phyloP scores from a whole-genome alignment of 2,888 invertebrate genomes.

The Volucella inflata region DNA sequence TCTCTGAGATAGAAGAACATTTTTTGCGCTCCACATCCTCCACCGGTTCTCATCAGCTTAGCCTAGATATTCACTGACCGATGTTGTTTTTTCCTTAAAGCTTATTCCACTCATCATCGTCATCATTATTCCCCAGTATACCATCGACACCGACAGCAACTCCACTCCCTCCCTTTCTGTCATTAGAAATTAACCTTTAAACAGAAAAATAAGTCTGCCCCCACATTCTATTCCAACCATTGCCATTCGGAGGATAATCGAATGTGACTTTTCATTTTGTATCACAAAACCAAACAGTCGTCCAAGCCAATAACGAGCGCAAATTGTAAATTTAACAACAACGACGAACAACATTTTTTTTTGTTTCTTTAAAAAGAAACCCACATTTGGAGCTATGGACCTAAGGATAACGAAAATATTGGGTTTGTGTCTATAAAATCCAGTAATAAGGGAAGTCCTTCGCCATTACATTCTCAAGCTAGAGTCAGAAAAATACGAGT shows the following conservation, averaged over 20 bases:
- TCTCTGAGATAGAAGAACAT: conserved; percentile 13
- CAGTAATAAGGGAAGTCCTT: conserved; percentile 47
- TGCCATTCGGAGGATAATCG: conserved; percentile 55
- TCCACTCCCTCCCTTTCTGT: not conserved
- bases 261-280: conserved; percentile 71
- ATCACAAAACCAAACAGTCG: not conserved
- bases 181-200: conserved; percentile 60
- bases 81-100: not conserved
- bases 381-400: too few species aligned
- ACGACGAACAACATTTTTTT: not conserved
- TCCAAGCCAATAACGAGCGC: conserved; percentile 18
- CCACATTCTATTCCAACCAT: conserved; percentile 33
- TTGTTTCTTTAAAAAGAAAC: not conserved
- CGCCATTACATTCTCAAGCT: conserved; percentile 40
- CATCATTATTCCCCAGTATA: not conserved
- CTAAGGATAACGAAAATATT: too few species aligned
- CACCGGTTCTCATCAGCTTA: not conserved
- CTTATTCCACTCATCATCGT: not conserved
- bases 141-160: too few species aligned
- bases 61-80: conserved; percentile 35
- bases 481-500: conserved; percentile 20
- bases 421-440: conserved; percentile 50
- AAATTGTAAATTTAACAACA: conserved; percentile 43
- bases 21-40: not conserved
- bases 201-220: conserved; percentile 49